Percentiles rank a stretch among this genome's conserved stretches.
Evolutionary conservation across 1,140 invertebrate genomes (phyloP).

Genomic region (Cylas formicarius): DNA sequence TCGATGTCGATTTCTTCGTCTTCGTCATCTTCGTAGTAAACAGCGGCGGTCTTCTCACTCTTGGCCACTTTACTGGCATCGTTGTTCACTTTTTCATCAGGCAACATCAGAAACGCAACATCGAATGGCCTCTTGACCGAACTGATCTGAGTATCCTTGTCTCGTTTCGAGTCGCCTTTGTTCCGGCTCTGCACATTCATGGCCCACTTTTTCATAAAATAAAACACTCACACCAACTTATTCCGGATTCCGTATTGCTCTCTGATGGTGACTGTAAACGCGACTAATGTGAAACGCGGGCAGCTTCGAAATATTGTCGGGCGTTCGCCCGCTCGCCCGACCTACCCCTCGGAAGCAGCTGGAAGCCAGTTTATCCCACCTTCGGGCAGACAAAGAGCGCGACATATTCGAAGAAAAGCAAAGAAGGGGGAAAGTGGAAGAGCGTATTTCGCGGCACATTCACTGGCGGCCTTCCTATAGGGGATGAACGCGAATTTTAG

Average conservation of each 20-base stretch:
- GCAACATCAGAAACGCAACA: constrained; percentile 79
- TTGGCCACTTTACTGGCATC: constrained; percentile 47
- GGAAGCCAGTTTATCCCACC: constrained; percentile 31
- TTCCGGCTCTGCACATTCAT: constrained; percentile 24
- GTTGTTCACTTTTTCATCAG: constrained; percentile 68
- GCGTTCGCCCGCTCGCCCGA: constrained; percentile 33
- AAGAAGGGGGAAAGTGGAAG: constrained; percentile 21
- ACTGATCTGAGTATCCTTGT: constrained; percentile 25
- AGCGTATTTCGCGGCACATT: constrained; percentile 35
- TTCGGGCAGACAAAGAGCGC: constrained; percentile 25
- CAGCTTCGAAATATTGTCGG: constrained; percentile 41
- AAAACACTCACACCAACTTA: constrained; percentile 21
- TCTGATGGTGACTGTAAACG: constrained; percentile 25
- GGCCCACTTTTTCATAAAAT: no score
- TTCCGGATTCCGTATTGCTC: constrained; percentile 4
- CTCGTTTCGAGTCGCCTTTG: constrained; percentile 33
- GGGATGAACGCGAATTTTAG: constrained; percentile 40
- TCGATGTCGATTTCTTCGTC: constrained; percentile 45
- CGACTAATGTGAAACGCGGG: constrained; percentile 39
- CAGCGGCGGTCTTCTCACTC: constrained; percentile 36
- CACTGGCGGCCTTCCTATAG: constrained; percentile 39
- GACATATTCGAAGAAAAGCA: neutral
- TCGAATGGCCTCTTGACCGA: constrained; percentile 71
- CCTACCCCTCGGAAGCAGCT: constrained; percentile 33
- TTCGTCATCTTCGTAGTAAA: constrained; percentile 33